Conservation (phyloP, 92 coral and sea anemone genomes). For the Porites lobata region DNA sequence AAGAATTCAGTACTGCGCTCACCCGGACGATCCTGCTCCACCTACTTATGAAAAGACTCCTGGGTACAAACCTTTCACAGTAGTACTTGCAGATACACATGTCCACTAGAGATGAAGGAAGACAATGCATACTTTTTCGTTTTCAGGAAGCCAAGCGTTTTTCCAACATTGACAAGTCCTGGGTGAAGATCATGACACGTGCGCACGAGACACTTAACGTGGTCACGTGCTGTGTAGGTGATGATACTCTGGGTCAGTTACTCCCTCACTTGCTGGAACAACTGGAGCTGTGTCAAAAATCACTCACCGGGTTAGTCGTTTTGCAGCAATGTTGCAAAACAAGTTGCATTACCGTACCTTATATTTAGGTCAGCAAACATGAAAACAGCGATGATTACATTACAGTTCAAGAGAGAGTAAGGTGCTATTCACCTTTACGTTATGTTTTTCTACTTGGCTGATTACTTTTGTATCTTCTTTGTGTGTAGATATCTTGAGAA, state of each 20-base stretch:
- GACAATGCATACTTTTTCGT: background rate
- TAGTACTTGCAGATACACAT: background rate
- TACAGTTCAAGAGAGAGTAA: no score
- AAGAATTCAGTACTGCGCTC: no score
- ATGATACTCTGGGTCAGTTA: slow-evolving; percentile 91
- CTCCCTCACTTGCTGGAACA: slow-evolving; percentile 90
- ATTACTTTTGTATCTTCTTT: background rate
- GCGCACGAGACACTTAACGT: slow-evolving; percentile 93
- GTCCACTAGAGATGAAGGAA: background rate
- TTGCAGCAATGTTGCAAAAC: no score
- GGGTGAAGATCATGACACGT: slow-evolving; percentile 95
- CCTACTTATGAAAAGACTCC: no score
- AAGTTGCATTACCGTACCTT: no score
- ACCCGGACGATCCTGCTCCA: no score
- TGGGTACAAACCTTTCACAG: no score
- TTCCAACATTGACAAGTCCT: slow-evolving; percentile 90
- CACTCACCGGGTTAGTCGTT: slow-evolving; percentile 82
- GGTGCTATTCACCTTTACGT: no score
- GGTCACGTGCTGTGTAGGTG: slow-evolving; percentile 91
- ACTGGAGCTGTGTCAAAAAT: slow-evolving; percentile 89
- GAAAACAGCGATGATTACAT: no score
- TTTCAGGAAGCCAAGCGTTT: slow-evolving; percentile 93
- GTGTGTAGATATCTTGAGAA: slow-evolving; percentile 80
- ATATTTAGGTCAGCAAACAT: no score
- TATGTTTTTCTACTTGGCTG: background rate